Conservation (phyloP, 1,140 invertebrate species). For the Bombus superbus region DNA sequence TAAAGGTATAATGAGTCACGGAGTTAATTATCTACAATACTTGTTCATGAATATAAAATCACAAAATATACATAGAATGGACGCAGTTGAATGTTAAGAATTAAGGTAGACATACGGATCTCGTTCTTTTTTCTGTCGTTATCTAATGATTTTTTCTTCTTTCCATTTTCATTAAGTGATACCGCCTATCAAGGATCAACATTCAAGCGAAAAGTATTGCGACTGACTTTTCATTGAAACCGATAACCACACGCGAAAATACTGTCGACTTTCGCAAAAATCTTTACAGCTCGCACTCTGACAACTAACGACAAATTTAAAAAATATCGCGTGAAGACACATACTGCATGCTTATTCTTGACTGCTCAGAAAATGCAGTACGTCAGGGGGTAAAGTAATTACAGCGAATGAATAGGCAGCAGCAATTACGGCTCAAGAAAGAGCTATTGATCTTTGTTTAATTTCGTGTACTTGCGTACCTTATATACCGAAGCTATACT, state of each 20-base stretch:
- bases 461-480: conserved; percentile 39
- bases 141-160: conserved; percentile 24
- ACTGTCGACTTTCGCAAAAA: conserved; percentile 16
- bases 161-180: conserved; percentile 49
- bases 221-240: not conserved
- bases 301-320: not conserved
- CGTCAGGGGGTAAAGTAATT: not conserved
- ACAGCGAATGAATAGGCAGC: conserved; percentile 40
- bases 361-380: not conserved
- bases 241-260: not conserved
- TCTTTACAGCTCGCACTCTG: not conserved
- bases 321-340: not conserved
- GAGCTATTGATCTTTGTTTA: conserved; percentile 39
- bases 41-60: conserved; percentile 81
- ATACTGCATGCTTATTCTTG: not conserved
- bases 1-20: conserved; percentile 78
- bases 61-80: conserved; percentile 82
- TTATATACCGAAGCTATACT: conserved; percentile 70
- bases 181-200: conserved; percentile 29
- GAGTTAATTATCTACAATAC: conserved; percentile 83
- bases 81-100: conserved; percentile 55
- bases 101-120: conserved; percentile 47
- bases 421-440: conserved; percentile 34
- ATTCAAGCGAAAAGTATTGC: conserved; percentile 15
- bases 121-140: conserved; percentile 11